Evolutionary conservation across 2,888 invertebrate species (phyloP).

Genomic region (Drosophila kanekoi): DNA sequence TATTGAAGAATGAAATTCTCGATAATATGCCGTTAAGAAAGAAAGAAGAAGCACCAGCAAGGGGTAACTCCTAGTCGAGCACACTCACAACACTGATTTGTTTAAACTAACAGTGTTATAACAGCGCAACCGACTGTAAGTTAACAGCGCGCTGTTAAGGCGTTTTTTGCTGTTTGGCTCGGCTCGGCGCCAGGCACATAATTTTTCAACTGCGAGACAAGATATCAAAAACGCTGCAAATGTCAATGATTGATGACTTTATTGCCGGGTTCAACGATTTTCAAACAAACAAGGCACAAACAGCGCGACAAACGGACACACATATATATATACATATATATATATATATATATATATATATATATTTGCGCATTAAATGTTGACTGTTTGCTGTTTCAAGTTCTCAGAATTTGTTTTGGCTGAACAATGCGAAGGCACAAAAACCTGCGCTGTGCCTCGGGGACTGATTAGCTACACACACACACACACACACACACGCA

Average conservation of each 20-base stretch:
- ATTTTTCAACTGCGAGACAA: constrained; percentile 63
- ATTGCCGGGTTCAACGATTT: constrained; percentile 81
- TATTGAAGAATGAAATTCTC: too few species aligned
- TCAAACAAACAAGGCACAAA: constrained; percentile 69
- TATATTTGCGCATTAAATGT: constrained; percentile 75
- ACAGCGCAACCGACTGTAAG: constrained; percentile 19
- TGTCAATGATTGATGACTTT: constrained; percentile 83
- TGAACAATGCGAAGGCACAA: constrained; percentile 72
- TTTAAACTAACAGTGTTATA: constrained; percentile 3
- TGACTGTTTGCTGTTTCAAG: constrained; percentile 65
- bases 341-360: too few species aligned
- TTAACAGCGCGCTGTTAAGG: constrained; percentile 29
- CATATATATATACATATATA: too few species aligned
- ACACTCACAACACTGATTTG: not conserved
- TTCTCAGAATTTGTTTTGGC: constrained; percentile 66
- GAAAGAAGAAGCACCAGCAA: too few species aligned
- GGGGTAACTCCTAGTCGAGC: not conserved
- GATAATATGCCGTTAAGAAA: too few species aligned
- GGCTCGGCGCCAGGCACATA: constrained; percentile 68
- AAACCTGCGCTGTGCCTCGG: constrained; percentile 69
- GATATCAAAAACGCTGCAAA: constrained; percentile 70
- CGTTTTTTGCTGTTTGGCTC: constrained; percentile 17
- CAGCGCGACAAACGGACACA: constrained; percentile 37
- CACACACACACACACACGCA: constrained; percentile 15
- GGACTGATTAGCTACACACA: constrained; percentile 65